These are phyloP conservation scores for Oscheius sp. DNA, from an alignment of 2,888 invertebrate species.

Conservation along the genomic window DNA sequence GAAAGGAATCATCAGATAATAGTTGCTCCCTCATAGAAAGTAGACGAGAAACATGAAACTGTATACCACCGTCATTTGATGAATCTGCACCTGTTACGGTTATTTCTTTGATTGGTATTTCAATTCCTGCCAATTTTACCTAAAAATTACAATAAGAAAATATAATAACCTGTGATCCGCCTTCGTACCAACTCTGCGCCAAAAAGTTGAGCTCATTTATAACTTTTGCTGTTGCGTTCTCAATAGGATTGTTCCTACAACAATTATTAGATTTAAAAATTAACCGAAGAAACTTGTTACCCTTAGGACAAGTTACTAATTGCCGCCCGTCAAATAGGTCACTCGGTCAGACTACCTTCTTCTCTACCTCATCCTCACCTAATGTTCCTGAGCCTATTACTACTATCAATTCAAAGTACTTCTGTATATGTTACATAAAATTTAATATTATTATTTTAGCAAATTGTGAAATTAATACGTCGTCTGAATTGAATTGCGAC, in stretches of 20 bases:
- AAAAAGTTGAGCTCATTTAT: constrained; percentile 19
- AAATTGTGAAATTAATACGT: constrained; percentile 50
- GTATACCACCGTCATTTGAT: no score
- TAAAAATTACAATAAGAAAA: no score
- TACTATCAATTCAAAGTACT: constrained; percentile 1
- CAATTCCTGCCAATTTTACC: constrained; percentile 18
- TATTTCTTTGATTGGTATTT: no score
- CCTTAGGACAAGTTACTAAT: constrained; percentile 7
- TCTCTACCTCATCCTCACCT: constrained; percentile 11
- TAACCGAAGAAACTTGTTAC: not conserved
- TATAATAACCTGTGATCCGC: not conserved
- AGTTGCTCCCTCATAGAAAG: no score
- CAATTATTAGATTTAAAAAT: not conserved
- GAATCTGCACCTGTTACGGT: no score
- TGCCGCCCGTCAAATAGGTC: constrained; percentile 16
- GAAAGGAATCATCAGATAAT: constrained; percentile 28
- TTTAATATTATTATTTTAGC: constrained; percentile 20
- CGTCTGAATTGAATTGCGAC: constrained; percentile 65
- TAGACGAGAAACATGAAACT: no score
- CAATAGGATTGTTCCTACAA: constrained; percentile 23
- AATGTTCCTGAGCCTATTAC: not conserved
- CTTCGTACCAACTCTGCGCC: constrained; percentile 15
- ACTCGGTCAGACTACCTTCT: constrained; percentile 27
- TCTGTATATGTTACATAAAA: not conserved
- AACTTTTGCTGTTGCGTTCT: not conserved